These are phyloP conservation scores for Formica aserva DNA, from an alignment of 2,888 invertebrate species.

Conservation along the genomic window DNA sequence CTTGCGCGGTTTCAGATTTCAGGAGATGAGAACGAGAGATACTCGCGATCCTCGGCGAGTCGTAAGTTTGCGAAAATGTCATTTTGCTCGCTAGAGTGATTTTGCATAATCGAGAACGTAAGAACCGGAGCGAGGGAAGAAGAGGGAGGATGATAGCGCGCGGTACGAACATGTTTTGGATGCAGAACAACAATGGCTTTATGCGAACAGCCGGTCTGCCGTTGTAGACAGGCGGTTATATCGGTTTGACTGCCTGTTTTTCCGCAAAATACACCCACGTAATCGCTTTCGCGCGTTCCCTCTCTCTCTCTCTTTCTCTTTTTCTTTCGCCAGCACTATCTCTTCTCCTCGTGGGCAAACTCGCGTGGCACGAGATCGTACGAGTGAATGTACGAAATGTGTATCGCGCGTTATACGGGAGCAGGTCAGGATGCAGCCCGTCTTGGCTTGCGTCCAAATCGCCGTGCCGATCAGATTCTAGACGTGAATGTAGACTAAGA, in stretches of 20 bases:
- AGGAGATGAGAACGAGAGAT: background rate
- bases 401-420: constrained; percentile 49
- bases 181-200: constrained; percentile 31
- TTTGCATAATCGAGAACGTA: constrained; percentile 41
- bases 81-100: constrained; percentile 7
- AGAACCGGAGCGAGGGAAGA: constrained; percentile 1
- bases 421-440: constrained; percentile 69
- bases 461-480: constrained; percentile 64
- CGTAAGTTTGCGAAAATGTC: constrained; percentile 32
- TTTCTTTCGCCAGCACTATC: background rate
- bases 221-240: constrained; percentile 49
- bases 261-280: constrained; percentile 34
- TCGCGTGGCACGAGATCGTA: constrained; percentile 48
- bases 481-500: constrained; percentile 41
- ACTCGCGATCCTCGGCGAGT: background rate
- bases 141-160: constrained; percentile 6
- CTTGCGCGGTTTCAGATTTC: background rate
- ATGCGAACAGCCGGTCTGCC: constrained; percentile 26
- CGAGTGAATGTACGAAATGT: constrained; percentile 57
- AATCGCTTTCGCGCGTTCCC: constrained; percentile 30
- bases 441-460: constrained; percentile 72
- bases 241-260: constrained; percentile 46
- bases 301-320: constrained; percentile 6
- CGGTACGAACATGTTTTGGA: constrained; percentile 22
- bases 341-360: background rate